Base-by-base conservation (phyloP, 2,797 vertebrate species). In the Eleutherodactylus coqui region DNA sequence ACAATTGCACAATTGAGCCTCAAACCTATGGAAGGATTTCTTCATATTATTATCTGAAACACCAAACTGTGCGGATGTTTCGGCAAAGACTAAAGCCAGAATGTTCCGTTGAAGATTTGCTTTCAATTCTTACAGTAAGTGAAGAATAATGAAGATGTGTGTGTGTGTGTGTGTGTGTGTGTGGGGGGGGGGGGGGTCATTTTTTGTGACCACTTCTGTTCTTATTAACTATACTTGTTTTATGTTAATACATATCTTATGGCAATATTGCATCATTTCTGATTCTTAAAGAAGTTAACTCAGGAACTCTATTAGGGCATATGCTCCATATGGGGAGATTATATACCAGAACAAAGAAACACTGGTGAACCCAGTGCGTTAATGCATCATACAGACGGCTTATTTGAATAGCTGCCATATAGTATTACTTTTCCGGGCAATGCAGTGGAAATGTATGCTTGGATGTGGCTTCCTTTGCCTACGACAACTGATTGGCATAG, bases 21-120 rank as follows among this genome's bases (percentile, higher is more conserved):
- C 93, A 96, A 86, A 96, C 96, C 0, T 96, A 96, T 0, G 97
- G 97, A 8, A 96, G 96, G 19, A 98, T 99, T 67, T 93, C 96
- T 45, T 99, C 98, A 79, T 99, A 98, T 88, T 99, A 99, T 91
- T 99, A 99, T 92, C 90, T 99, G 93, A 98, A 93, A 87, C 97
- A 99, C 91, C 95, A 96, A 90, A 98, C 97, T 27, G 91, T 99
- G 85, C 93, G 95, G 83, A 97, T 95, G 95, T 99, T 99, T 89
- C 97, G 96, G 90, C 96, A 98, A 17, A 92, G 92, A 32, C 91
- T 99, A 90, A 97, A 95, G 91, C 89, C 96, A 0, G 98, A 99
- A 91, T 94, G 96, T 86, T 91, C 85, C 75, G 41, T 96, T 60
- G 92, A 95, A 36, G 97, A 99, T 79, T 89, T 99, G 88, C 96